Percentiles rank a stretch among this genome's conserved stretches.
These are phyloP conservation scores for Ardeotis arabs DNA, from an alignment of 2,113 vertebrate genomes.

Conservation along the genomic window DNA sequence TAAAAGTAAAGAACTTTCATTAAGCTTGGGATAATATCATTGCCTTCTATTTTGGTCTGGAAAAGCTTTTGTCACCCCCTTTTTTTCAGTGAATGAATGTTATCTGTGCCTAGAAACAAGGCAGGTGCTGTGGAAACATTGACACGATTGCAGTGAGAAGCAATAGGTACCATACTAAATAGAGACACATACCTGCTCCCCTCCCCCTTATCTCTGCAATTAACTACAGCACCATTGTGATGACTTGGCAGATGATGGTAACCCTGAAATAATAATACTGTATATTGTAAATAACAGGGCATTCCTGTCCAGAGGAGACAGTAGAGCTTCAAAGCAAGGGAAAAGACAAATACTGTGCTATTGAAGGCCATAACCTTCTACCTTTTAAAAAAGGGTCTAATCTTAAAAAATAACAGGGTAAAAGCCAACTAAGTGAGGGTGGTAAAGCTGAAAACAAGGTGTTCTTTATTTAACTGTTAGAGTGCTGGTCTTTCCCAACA, in stretches of 20 bases:
- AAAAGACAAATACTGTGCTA: constrained; percentile 36
- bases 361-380: constrained; percentile 48
- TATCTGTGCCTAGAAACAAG: neutral
- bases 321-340: neutral
- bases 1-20: neutral
- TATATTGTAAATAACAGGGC: constrained; percentile 38
- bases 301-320: neutral
- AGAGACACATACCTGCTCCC: neutral
- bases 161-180: neutral
- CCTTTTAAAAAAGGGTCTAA: constrained; percentile 61
- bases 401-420: constrained; percentile 61
- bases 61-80: neutral
- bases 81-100: neutral
- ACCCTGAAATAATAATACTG: constrained; percentile 19
- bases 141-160: neutral
- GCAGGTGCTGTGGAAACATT: neutral
- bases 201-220: constrained; percentile 11
- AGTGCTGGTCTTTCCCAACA: neutral
- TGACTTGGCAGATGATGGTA: constrained; percentile 36
- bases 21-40: neutral
- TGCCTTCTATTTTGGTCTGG: neutral
- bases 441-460: constrained; percentile 37
- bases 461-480: constrained; percentile 48
- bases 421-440: constrained; percentile 42
- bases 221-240: constrained; percentile 25